Evolutionary conservation across 2,888 invertebrate genomes (phyloP).

Genomic region (Sinohyriopsis cumingii): DNA sequence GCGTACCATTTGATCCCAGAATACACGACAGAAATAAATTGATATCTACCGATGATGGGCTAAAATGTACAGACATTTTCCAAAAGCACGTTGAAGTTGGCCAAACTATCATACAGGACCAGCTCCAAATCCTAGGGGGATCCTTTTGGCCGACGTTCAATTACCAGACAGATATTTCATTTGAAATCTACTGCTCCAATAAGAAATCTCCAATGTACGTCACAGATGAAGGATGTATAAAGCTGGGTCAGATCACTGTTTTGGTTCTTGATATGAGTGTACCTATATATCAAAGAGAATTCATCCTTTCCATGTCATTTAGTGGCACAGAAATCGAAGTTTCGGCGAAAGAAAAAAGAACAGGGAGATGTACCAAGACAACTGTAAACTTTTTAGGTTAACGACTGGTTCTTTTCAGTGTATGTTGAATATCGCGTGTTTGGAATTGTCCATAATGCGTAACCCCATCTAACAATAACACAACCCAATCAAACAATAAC

Average conservation of each 20-base stretch:
- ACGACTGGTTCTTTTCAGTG: too few species aligned
- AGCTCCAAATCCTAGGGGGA: constrained; percentile 12
- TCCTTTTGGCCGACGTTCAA: constrained; percentile 12
- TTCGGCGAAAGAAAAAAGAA: neutral
- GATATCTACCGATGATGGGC: constrained; percentile 9
- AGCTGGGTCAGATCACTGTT: constrained; percentile 14
- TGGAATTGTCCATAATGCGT: too few species aligned
- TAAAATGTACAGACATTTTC: constrained; percentile 21
- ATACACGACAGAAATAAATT: constrained; percentile 16
- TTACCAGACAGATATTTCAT: constrained; percentile 13
- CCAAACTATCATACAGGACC: constrained; percentile 6
- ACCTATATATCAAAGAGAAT: neutral
- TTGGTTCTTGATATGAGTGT: too few species aligned
- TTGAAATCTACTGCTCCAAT: constrained; percentile 14
- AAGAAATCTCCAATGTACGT: constrained; percentile 18
- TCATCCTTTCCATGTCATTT: constrained; percentile 1
- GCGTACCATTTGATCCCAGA: constrained; percentile 9
- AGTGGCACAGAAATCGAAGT: constrained; percentile 4
- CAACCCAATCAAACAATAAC: too few species aligned
- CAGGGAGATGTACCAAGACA: too few species aligned
- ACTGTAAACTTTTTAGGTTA: too few species aligned
- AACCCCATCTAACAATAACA: too few species aligned
- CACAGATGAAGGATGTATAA: constrained; percentile 17
- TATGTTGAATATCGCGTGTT: too few species aligned
- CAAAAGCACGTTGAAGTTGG: constrained; percentile 20